These are phyloP conservation scores for Acanthopleura granulata DNA, from an alignment of 2,888 invertebrate genomes.

Conservation along the genomic window DNA sequence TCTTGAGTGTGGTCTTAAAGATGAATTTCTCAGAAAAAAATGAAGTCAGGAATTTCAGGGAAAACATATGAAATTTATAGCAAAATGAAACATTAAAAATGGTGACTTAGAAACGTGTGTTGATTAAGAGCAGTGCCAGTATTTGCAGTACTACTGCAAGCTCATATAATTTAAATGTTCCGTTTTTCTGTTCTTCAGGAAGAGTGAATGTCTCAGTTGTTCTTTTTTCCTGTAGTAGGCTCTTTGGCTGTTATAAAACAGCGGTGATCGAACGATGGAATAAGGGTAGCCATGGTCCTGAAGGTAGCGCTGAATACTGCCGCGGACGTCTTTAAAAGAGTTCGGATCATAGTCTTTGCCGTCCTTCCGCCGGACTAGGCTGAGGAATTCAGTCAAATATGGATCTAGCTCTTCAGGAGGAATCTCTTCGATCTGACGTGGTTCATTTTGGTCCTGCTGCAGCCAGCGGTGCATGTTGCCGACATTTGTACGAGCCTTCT, in stretches of 20 bases:
- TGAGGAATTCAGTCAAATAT: neutral
- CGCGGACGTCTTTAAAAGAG: neutral
- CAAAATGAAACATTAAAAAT: no score
- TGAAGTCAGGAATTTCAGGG: no score
- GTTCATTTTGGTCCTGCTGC: neutral
- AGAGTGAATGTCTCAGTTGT: neutral
- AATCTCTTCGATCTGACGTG: neutral
- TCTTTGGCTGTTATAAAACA: neutral
- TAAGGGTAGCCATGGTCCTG: neutral
- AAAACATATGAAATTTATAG: no score
- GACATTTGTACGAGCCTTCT: neutral
- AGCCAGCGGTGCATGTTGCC: slow-evolving; percentile 2
- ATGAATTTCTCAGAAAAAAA: no score
- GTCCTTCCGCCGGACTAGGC: neutral
- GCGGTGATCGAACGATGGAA: neutral
- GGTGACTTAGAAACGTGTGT: no score
- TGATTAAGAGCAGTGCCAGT: no score
- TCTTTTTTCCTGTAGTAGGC: neutral
- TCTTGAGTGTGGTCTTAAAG: neutral
- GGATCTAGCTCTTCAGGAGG: neutral
- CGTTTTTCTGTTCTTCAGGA: no score
- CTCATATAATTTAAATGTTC: no score
- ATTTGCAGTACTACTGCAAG: no score
- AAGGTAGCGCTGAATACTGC: neutral
- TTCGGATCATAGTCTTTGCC: neutral